A percentile compares a stretch with the other conserved stretches of the same genome.
Evolutionary conservation across 2,888 invertebrate genomes (phyloP).

Genomic region (Leucophenga montana): DNA sequence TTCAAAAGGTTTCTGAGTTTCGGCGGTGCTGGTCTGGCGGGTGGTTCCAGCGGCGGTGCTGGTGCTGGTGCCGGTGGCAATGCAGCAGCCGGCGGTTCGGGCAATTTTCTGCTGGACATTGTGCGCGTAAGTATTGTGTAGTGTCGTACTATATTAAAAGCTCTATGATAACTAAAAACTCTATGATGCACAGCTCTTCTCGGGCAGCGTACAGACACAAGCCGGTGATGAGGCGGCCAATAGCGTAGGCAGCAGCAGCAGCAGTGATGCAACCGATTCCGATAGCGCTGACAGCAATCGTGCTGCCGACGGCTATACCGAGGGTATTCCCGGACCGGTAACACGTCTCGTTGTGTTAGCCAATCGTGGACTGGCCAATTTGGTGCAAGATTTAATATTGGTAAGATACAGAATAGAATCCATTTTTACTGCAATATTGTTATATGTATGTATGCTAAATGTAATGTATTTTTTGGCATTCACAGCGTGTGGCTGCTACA

Average conservation of each 20-base stretch:
- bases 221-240: slow-evolving; percentile 76
- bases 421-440: too few species aligned
- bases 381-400: slow-evolving; percentile 90
- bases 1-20: slow-evolving; percentile 72
- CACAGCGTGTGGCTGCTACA: slow-evolving; percentile 87
- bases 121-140: slow-evolving; percentile 90
- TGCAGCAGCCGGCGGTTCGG: slow-evolving; percentile 80
- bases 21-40: slow-evolving; percentile 73
- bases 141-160: too few species aligned
- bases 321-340: slow-evolving; percentile 90
- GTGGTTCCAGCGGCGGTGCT: slow-evolving; percentile 58
- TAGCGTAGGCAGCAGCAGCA: slow-evolving; percentile 65
- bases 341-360: slow-evolving; percentile 90
- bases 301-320: slow-evolving; percentile 79
- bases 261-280: slow-evolving; percentile 55
- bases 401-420: slow-evolving; percentile 73
- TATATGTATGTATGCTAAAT: too few species aligned
- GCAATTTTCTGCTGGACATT: slow-evolving; percentile 91
- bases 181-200: slow-evolving; percentile 81
- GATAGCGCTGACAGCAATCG: slow-evolving; percentile 76
- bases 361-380: slow-evolving; percentile 89
- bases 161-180: too few species aligned
- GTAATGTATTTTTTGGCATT: slow-evolving; percentile 58
- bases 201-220: slow-evolving; percentile 82
- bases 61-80: slow-evolving; percentile 74